Conservation (phyloP, 1,140 invertebrate species). For the Pseudachorutes palmiensis region DNA sequence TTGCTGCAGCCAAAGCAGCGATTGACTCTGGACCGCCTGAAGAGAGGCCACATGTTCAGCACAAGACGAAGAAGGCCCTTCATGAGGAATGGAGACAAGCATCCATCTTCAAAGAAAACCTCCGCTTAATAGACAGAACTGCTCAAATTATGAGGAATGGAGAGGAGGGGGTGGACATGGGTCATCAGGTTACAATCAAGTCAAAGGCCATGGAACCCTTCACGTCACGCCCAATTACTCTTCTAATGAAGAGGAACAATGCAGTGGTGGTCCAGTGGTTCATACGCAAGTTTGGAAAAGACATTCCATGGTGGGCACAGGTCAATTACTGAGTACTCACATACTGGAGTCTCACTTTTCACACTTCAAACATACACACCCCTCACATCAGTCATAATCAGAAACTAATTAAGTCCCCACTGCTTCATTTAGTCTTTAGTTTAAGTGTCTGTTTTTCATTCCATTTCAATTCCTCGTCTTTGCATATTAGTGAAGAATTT, state of each 20-base stretch:
- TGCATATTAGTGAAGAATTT: too few relatives aligned
- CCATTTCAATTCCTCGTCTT: too few relatives aligned
- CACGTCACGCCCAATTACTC: background rate
- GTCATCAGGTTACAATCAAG: background rate
- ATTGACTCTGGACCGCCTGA: slow-evolving; percentile 27
- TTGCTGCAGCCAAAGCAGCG: slow-evolving; percentile 31
- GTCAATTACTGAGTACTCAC: background rate
- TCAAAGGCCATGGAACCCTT: background rate
- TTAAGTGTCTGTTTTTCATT: too few relatives aligned
- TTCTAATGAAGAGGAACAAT: background rate
- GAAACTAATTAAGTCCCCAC: too few relatives aligned
- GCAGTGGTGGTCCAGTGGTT: background rate
- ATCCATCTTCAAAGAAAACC: slow-evolving; percentile 30
- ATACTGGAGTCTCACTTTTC: background rate
- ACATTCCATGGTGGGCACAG: background rate
- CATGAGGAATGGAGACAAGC: slow-evolving; percentile 28
- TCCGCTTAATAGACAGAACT: slow-evolving; percentile 30
- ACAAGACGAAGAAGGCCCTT: slow-evolving; percentile 33
- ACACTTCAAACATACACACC: too few relatives aligned
- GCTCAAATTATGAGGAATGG: slow-evolving; percentile 32
- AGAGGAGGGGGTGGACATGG: background rate
- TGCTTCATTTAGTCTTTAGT: too few relatives aligned
- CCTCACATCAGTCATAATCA: too few relatives aligned
- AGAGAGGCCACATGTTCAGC: slow-evolving; percentile 30
- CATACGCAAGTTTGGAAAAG: background rate